Evolutionary conservation across 2,888 invertebrate genomes (phyloP).

Genomic region (Gordius sp.): DNA sequence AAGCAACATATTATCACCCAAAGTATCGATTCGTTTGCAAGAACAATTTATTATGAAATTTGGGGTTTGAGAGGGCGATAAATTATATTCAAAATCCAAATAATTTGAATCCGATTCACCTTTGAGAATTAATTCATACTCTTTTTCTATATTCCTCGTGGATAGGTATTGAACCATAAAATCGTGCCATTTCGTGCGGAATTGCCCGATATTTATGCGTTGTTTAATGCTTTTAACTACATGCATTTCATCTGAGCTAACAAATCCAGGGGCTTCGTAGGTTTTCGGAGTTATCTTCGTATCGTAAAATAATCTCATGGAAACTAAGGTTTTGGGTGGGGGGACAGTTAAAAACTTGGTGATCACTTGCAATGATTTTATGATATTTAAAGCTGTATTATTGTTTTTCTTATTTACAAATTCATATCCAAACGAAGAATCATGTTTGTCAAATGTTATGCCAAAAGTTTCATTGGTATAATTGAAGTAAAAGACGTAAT

Average conservation of each 20-base stretch:
- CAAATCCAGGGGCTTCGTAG: conserved; percentile 12
- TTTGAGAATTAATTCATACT: not conserved
- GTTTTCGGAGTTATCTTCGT: not conserved
- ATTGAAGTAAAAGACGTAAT: not conserved
- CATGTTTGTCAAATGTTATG: not conserved
- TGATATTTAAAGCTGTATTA: not conserved
- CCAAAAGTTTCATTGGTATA: not conserved
- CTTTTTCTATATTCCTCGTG: not conserved
- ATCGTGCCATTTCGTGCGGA: not conserved
- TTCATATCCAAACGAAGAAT: too few species aligned
- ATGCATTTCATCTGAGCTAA: not conserved
- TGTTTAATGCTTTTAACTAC: too few species aligned
- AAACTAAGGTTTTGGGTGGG: not conserved
- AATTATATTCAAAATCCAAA: not conserved
- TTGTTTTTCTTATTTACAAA: not conserved
- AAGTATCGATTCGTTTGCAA: not conserved
- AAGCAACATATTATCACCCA: not conserved
- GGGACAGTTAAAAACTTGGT: not conserved
- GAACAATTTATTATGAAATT: not conserved
- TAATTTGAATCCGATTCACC: not conserved
- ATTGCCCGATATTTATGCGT: not conserved
- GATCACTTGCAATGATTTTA: not conserved
- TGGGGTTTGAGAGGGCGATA: not conserved
- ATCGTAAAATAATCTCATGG: conserved; percentile 3
- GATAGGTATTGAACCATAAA: too few species aligned